Base-by-base conservation (phyloP, 2,797 vertebrate species). In the Odontamblyopus rebecca region DNA sequence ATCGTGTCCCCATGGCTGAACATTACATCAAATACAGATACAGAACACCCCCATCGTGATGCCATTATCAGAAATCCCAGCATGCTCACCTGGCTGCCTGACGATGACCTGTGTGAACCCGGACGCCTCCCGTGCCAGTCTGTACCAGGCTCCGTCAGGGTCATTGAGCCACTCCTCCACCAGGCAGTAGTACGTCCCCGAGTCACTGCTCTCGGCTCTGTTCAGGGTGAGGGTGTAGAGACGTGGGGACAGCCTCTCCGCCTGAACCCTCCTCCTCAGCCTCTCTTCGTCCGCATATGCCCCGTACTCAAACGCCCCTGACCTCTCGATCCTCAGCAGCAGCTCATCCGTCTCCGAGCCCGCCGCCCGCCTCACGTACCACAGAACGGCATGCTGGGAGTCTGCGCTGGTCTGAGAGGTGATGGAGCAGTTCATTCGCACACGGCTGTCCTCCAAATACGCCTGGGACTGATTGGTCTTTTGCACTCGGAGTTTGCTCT, bases 141-240 rank as follows among this genome's bases (percentile, higher is more conserved):
- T 95, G 89, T 98, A 99, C 97, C 97, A 98, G 75, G 92, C 94
- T 0, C 97, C 96, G 76, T 98, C 97, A 29, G 98, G 97, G 83
- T 97, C 97, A 29, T 95, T 95, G 82, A 97, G 93, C 97, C 97
- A 99, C 86, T 99, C 98, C 85, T 99, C 96, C 90, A 99, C 98
- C 0, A 96, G 94, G 90, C 98, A 99, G 91, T 98, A 99, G 92
- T 99, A 99, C 44, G 95, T 96, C 73, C 97, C 98, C 0, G 96
- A 97, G 84, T 99, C 98, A 0, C 95, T 93, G 83, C 92, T 94
- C 85, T 97, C 96, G 0, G 96, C 96, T 23, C 94, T 92, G 91
- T 97, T 96, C 71, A 99, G 93, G 0, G 96, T 98, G 73, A 99
- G 94, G 50, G 86, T 90, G 1, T 94, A 94, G 35, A 93, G 91